Conservation (phyloP, 2,113 vertebrate species). For the Typhlomys cinereus region DNA sequence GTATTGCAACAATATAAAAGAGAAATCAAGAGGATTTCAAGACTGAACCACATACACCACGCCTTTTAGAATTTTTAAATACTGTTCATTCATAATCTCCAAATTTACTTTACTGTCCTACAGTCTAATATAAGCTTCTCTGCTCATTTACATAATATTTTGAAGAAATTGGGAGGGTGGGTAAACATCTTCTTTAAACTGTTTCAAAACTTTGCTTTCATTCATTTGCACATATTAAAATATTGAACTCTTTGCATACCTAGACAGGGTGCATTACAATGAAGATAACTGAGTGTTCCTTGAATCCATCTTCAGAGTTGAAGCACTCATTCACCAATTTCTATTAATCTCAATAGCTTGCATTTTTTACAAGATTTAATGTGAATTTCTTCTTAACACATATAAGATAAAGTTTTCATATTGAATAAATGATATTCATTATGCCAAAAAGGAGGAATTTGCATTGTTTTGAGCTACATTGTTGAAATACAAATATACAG, state of each 20-base stretch:
- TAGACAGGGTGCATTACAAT: neutral
- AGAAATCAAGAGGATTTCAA: no score
- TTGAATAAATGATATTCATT: no score
- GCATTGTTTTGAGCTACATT: no score
- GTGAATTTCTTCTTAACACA: conserved; percentile 99
- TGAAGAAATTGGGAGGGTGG: neutral
- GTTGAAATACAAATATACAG: no score
- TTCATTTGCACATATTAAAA: neutral
- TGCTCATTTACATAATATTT: neutral
- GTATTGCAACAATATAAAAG: no score
- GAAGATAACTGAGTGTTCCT: neutral
- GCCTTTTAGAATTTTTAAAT: neutral
- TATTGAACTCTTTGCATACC: neutral
- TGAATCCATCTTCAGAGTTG: neutral
- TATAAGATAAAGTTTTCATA: conserved; percentile 99
- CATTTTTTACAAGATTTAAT: conserved; percentile 93
- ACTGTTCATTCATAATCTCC: neutral
- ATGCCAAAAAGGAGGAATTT: no score
- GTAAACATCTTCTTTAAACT: neutral
- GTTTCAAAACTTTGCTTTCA: neutral
- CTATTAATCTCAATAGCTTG: neutral
- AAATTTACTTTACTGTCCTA: neutral
- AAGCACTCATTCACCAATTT: neutral
- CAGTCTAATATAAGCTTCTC: neutral
- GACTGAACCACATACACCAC: neutral